phyloP scores from a whole-genome alignment of 1,140 invertebrate genomes.

The Melanaphis sacchari region DNA sequence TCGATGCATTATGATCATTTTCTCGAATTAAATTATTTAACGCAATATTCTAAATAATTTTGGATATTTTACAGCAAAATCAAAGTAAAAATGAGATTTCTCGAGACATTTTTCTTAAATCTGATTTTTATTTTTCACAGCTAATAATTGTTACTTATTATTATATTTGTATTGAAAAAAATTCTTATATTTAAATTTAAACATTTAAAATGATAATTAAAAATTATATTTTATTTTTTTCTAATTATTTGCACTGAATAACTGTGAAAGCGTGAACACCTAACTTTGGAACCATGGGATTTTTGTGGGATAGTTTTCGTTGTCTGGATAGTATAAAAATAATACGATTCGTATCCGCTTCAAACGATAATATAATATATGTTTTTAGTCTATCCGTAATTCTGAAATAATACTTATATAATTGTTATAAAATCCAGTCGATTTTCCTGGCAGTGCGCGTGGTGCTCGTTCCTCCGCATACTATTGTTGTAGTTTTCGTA shows the following conservation, averaged over 20 bases:
- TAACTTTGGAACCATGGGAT: too few relatives aligned
- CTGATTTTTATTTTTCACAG: background rate
- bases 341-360: background rate
- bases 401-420: background rate
- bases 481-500: background rate
- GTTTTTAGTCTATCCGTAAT: background rate
- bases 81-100: background rate
- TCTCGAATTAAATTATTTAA: too few relatives aligned
- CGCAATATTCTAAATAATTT: background rate
- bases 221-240: too few relatives aligned
- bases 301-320: background rate
- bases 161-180: too few relatives aligned
- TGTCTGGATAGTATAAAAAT: background rate
- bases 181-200: too few relatives aligned
- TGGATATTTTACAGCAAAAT: background rate
- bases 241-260: too few relatives aligned
- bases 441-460: background rate
- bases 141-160: too few relatives aligned
- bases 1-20: too few relatives aligned
- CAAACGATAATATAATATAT: background rate
- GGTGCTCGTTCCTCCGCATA: background rate
- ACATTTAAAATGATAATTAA: too few relatives aligned
- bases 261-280: too few relatives aligned
- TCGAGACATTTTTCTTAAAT: background rate
- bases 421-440: background rate